Evolutionary conservation across 2,113 vertebrate species (phyloP).

Genomic region (Rousettus leschenaultii): DNA sequence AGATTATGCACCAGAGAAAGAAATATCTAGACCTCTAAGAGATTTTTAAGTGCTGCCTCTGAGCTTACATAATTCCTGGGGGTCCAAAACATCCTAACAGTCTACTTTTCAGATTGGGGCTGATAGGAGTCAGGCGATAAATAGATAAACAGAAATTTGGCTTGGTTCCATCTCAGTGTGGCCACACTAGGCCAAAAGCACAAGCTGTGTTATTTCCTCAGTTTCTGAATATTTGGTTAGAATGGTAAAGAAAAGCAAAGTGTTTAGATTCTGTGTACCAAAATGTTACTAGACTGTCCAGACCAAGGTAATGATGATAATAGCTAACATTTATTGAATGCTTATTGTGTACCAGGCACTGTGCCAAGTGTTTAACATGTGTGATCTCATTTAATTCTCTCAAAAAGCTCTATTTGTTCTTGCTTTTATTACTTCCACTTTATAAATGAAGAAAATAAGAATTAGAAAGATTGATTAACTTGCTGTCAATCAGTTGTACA

Average conservation of each 20-base stretch:
- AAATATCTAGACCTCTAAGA: neutral
- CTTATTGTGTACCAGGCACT: neutral
- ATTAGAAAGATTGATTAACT: neutral
- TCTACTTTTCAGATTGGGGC: neutral
- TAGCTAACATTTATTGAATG: neutral
- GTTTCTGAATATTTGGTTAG: neutral
- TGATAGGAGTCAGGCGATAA: neutral
- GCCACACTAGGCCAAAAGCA: neutral
- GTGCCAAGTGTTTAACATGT: neutral
- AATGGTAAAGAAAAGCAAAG: conserved; percentile 30
- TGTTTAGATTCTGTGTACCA: neutral
- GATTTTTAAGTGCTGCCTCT: neutral
- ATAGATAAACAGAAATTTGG: neutral
- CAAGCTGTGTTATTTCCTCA: conserved; percentile 5
- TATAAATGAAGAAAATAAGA: neutral
- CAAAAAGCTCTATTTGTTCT: neutral
- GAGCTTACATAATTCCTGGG: neutral
- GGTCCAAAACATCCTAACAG: neutral
- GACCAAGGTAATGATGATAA: neutral
- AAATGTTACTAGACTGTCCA: neutral
- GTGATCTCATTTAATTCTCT: neutral
- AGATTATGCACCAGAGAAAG: neutral
- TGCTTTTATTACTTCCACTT: conserved; percentile 8
- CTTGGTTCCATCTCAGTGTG: neutral
- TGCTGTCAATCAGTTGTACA: neutral